Conservation (phyloP, 1,140 invertebrate species). For the Drosophila nigrodunni region DNA sequence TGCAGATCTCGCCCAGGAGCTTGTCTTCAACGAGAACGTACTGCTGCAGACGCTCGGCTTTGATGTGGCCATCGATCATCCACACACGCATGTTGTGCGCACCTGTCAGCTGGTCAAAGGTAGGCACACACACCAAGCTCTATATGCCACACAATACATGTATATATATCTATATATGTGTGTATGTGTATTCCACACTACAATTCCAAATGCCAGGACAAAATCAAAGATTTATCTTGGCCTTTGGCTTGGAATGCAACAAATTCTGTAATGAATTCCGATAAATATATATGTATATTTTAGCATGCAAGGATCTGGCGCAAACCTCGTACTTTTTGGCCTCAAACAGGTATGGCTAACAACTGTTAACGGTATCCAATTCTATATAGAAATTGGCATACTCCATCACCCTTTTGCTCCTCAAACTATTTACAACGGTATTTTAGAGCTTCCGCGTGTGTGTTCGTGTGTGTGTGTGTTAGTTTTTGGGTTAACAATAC, state of each 20-base stretch:
- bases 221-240: not conserved
- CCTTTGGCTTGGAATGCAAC: slow-evolving; percentile 4
- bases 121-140: slow-evolving; percentile 80
- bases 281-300: slow-evolving; percentile 76
- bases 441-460: slow-evolving; percentile 25
- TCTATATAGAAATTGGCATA: not conserved
- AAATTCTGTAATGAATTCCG: slow-evolving; percentile 46
- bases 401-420: not conserved
- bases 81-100: slow-evolving; percentile 97
- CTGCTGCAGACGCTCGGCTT: slow-evolving; percentile 98
- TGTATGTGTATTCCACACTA: too few species aligned
- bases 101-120: slow-evolving; percentile 97
- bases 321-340: slow-evolving; percentile 99
- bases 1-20: slow-evolving; percentile 92
- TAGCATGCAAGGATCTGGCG: slow-evolving; percentile 97
- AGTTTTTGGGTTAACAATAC: slow-evolving; percentile 1
- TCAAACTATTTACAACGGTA: slow-evolving; percentile 10
- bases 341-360: slow-evolving; percentile 92
- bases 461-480: slow-evolving; percentile 11
- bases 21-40: slow-evolving; percentile 98
- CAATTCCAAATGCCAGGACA: not conserved
- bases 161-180: not conserved
- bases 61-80: slow-evolving; percentile 98
- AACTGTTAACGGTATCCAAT: slow-evolving; percentile 23
- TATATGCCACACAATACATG: slow-evolving; percentile 16